These are phyloP conservation scores for Caenorhabditis drosophilae DNA, from an alignment of 2,888 invertebrate species.

Conservation along the genomic window DNA sequence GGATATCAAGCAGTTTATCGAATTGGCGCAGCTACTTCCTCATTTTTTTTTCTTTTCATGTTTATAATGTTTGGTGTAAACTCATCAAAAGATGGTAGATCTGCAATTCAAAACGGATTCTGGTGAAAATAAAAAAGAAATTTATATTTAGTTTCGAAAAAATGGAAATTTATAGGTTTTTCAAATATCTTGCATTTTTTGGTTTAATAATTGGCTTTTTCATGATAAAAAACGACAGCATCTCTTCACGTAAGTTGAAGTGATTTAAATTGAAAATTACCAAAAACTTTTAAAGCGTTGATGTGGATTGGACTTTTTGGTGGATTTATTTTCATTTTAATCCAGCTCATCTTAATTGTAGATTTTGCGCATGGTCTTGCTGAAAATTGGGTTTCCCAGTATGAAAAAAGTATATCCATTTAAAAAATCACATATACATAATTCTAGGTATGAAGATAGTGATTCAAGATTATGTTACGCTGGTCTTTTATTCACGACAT, in stretches of 20 bases:
- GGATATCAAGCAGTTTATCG: conserved; percentile 69
- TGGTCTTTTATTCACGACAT: conserved; percentile 83
- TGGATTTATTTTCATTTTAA: conserved; percentile 91
- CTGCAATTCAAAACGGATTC: conserved; percentile 95
- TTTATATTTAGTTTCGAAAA: too few species aligned
- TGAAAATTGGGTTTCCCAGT: conserved; percentile 87
- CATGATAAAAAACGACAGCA: conserved; percentile 82
- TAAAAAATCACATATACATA: neutral
- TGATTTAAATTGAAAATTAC: neutral
- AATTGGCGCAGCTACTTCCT: conserved; percentile 88
- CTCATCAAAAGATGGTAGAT: conserved; percentile 87
- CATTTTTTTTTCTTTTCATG: conserved; percentile 91
- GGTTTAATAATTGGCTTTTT: conserved; percentile 92
- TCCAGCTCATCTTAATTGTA: conserved; percentile 92
- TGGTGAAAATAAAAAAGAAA: conserved; percentile 36
- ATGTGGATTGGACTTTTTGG: conserved; percentile 98
- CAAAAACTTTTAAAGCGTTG: conserved; percentile 75
- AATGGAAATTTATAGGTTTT: conserved; percentile 49
- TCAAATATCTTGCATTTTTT: conserved; percentile 88
- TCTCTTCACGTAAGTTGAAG: conserved; percentile 71
- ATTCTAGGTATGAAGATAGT: conserved; percentile 79
- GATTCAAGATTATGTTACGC: conserved; percentile 84
- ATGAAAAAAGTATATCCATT: too few species aligned
- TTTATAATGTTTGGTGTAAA: conserved; percentile 89
- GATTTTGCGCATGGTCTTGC: conserved; percentile 98